Conservation (phyloP, 2,888 invertebrate species). For the Leptopilina myrica region DNA sequence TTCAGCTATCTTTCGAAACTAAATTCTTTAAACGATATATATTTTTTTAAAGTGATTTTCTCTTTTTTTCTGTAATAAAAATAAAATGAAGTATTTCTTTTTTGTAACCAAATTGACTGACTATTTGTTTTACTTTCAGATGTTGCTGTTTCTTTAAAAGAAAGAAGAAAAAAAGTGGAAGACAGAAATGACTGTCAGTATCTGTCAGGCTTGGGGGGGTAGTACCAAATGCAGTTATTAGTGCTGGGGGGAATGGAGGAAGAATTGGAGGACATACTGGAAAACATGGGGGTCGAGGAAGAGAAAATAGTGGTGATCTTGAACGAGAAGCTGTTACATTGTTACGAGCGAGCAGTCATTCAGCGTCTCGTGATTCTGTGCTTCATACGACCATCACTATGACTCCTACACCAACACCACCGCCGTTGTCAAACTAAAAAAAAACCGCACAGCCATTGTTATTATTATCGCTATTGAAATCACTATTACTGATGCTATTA, state of each 20-base stretch:
- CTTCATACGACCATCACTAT: slow-evolving; percentile 76
- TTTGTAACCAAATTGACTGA: slow-evolving; percentile 69
- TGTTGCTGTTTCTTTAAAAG: slow-evolving; percentile 99
- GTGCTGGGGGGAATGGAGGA: slow-evolving; percentile 60
- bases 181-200: slow-evolving; percentile 92
- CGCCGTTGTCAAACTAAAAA: slow-evolving; percentile 70
- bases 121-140: slow-evolving; percentile 82
- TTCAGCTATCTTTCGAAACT: no score
- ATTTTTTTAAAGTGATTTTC: no score
- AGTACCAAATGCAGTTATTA: slow-evolving; percentile 72
- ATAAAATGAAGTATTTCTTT: neutral
- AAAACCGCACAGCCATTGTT: slow-evolving; percentile 55
- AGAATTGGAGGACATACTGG: slow-evolving; percentile 47
- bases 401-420: slow-evolving; percentile 69
- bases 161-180: slow-evolving; percentile 98
- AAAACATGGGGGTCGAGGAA: slow-evolving; percentile 48
- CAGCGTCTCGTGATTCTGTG: slow-evolving; percentile 81
- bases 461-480: slow-evolving; percentile 60
- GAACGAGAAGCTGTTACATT: slow-evolving; percentile 81
- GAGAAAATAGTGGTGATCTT: slow-evolving; percentile 56
- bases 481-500: slow-evolving; percentile 65
- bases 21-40: no score
- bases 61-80: no score
- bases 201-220: slow-evolving; percentile 82
- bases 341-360: slow-evolving; percentile 81